These are phyloP conservation scores for Equus przewalskii DNA, from an alignment of 2,113 vertebrate genomes.

Conservation along the genomic window DNA sequence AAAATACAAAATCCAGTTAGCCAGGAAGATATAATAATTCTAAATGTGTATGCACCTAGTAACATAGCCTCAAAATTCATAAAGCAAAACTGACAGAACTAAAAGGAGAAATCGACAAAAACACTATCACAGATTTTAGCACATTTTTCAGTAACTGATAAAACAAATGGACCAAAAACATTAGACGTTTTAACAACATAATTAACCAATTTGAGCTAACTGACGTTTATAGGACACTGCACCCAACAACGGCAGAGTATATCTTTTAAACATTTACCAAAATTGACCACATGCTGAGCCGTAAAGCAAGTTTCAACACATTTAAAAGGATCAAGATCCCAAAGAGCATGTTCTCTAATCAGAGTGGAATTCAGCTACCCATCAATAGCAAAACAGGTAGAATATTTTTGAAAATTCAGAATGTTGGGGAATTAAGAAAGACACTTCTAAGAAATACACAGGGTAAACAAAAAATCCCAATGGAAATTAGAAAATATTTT, in stretches of 20 bases:
- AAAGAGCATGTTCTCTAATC: background rate
- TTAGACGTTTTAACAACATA: background rate
- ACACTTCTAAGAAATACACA: background rate
- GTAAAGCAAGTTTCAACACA: background rate
- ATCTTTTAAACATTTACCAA: background rate
- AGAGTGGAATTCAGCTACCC: background rate
- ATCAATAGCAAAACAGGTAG: background rate
- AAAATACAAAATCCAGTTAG: background rate
- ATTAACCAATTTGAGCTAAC: background rate
- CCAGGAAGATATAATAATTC: background rate
- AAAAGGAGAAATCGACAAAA: background rate
- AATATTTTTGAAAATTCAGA: slow-evolving; percentile 12
- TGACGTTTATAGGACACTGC: background rate
- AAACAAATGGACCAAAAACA: background rate
- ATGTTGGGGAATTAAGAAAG: background rate
- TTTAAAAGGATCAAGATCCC: background rate
- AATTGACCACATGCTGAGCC: background rate
- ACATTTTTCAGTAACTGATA: background rate
- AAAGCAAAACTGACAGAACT: background rate
- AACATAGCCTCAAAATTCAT: background rate
- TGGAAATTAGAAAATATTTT: background rate
- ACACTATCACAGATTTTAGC: too few relatives aligned
- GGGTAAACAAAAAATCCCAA: background rate
- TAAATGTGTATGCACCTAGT: background rate
- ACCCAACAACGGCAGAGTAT: background rate